A percentile compares a stretch with the other conserved stretches of the same genome.
phyloP scores from a whole-genome alignment of 2,113 vertebrate species.

The Opisthocomus hoazin region DNA sequence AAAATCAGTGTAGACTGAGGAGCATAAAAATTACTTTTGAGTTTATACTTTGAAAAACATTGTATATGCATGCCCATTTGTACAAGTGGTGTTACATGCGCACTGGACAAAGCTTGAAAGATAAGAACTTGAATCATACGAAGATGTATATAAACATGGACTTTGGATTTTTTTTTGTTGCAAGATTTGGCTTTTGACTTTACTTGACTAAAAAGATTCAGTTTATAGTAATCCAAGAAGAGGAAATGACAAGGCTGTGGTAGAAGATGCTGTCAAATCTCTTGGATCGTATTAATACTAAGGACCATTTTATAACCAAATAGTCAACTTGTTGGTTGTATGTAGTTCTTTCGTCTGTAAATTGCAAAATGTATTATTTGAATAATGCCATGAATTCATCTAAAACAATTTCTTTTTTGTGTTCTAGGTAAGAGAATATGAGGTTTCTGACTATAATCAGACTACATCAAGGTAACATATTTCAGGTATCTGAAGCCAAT shows the following conservation, averaged over 20 bases:
- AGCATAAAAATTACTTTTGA: background rate
- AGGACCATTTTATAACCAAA: background rate
- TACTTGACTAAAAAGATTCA: background rate
- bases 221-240: background rate
- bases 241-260: background rate
- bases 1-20: background rate
- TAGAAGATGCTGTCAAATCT: background rate
- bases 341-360: background rate
- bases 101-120: background rate
- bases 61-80: fast-evolving
- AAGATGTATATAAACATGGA: background rate
- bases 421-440: constrained; percentile 76
- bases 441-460: constrained; percentile 51
- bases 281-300: background rate
- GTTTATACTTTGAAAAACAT: background rate
- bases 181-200: background rate
- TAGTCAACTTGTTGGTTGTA: background rate
- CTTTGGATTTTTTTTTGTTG: background rate
- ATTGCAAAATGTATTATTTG: background rate
- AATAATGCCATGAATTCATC: background rate
- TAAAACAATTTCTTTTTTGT: constrained; percentile 29
- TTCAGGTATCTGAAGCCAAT: background rate
- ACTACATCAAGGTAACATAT: constrained; percentile 69
- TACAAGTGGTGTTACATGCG: background rate
- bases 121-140: background rate